A percentile compares a stretch with the other conserved stretches of the same genome.
phyloP scores from a whole-genome alignment of 2,113 vertebrate species.

The Addax nasomaculatus region DNA sequence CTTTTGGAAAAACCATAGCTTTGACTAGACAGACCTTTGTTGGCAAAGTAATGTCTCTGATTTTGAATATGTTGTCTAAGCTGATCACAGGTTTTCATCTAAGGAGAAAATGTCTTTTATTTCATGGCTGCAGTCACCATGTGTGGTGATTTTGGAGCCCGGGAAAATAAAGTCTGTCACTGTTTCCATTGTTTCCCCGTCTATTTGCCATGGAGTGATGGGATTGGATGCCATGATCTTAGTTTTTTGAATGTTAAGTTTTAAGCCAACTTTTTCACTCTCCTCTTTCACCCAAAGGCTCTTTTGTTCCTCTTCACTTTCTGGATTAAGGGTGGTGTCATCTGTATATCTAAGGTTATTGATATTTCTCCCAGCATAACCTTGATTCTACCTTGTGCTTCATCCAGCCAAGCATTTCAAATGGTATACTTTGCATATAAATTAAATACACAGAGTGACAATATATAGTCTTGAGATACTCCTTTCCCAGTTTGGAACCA shows the following conservation, averaged over 20 bases:
- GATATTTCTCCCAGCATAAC: not conserved
- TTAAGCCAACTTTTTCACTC: not conserved
- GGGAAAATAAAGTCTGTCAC: not conserved
- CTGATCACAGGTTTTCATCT: not conserved
- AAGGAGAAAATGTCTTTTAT: not conserved
- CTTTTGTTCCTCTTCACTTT: not conserved
- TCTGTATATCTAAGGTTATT: not conserved
- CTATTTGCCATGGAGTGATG: not conserved
- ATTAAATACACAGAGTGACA: not conserved
- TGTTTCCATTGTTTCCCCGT: not conserved
- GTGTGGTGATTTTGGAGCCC: accelerated
- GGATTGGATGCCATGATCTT: accelerated
- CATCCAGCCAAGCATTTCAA: not conserved
- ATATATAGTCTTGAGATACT: not conserved
- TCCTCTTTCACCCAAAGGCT: not conserved
- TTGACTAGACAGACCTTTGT: not conserved
- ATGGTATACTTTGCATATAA: not conserved
- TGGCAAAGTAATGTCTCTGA: not conserved
- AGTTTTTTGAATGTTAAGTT: not conserved
- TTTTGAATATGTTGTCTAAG: not conserved
- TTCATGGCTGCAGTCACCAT: not conserved
- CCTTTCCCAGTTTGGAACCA: not conserved
- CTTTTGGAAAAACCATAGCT: not conserved
- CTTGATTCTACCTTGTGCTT: not conserved
- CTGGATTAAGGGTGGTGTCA: not conserved